Conservation (phyloP, 2,888 invertebrate species). For the Eristalis arbustorum region DNA sequence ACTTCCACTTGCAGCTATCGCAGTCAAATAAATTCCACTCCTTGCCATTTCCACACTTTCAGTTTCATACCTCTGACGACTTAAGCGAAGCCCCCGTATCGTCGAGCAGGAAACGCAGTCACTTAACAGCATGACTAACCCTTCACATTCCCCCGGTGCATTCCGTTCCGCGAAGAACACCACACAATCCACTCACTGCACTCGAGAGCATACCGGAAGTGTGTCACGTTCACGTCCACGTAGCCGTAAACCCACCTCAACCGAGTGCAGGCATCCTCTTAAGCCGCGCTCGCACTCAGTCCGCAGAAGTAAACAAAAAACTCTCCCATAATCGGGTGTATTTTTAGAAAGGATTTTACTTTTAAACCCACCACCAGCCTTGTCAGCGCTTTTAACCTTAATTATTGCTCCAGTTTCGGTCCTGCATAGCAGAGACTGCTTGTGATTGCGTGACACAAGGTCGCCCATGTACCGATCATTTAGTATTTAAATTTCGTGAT, state of each 20-base stretch:
- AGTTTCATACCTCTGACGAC: background rate
- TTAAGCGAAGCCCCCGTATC: background rate
- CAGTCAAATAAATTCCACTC: background rate
- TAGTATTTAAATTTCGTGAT: slow-evolving; percentile 68
- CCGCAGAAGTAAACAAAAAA: slow-evolving; percentile 15
- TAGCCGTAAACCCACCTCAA: background rate
- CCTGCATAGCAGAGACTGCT: background rate
- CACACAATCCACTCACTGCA: background rate
- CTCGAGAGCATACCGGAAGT: background rate
- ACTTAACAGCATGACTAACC: background rate
- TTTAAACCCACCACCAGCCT: slow-evolving; percentile 36
- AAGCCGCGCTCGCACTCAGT: slow-evolving; percentile 9
- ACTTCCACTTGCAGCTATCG: background rate
- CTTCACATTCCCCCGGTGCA: background rate
- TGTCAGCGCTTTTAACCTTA: slow-evolving; percentile 68
- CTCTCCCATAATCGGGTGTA: background rate
- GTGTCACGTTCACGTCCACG: background rate
- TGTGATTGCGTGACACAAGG: slow-evolving; percentile 70
- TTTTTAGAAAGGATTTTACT: slow-evolving; percentile 64
- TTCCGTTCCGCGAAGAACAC: background rate
- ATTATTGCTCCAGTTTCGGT: slow-evolving; percentile 66
- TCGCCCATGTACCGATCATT: slow-evolving; percentile 66
- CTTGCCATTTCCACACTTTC: background rate
- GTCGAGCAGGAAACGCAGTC: background rate
- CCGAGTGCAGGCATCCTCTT: background rate